phyloP scores from a whole-genome alignment of 2,888 invertebrate species.

The Beris morrisii region DNA sequence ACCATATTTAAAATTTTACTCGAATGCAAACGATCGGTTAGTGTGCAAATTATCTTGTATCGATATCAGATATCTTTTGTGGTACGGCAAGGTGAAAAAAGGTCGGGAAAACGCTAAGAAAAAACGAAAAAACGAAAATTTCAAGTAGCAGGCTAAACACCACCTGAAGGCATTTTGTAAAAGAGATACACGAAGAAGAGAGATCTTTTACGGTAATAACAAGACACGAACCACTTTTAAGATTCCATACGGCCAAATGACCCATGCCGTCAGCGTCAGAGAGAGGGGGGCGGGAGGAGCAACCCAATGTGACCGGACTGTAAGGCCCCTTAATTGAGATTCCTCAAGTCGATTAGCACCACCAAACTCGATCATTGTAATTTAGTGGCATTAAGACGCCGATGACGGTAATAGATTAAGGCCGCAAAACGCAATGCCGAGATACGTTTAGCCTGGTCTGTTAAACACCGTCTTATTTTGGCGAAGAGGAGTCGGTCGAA shows the following conservation, averaged over 20 bases:
- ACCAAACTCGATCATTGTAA: constrained; percentile 43
- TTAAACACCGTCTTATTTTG: not conserved
- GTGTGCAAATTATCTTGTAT: constrained; percentile 23
- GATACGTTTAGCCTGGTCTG: not conserved
- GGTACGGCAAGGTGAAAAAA: not conserved
- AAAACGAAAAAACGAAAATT: not conserved
- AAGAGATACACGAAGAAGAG: not conserved
- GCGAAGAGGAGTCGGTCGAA: not conserved
- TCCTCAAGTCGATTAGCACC: constrained; percentile 43
- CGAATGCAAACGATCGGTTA: not conserved
- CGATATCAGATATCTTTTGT: constrained; percentile 11
- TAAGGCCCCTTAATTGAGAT: constrained; percentile 41
- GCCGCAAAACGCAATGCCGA: not conserved
- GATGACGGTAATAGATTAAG: constrained; percentile 19
- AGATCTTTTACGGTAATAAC: not conserved
- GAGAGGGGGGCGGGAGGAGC: too few species aligned
- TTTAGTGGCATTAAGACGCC: constrained; percentile 38
- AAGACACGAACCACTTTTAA: not conserved
- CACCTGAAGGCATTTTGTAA: not conserved
- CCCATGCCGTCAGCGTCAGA: too few species aligned
- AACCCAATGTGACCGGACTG: too few species aligned
- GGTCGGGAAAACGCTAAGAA: not conserved
- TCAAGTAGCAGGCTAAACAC: not conserved
- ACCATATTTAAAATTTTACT: too few species aligned
- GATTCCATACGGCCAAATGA: not conserved